Evolutionary conservation across 2,888 invertebrate species (phyloP), one percentile per base, ranked within the genome.

Genomic region (Drosophila emarginata): DNA sequence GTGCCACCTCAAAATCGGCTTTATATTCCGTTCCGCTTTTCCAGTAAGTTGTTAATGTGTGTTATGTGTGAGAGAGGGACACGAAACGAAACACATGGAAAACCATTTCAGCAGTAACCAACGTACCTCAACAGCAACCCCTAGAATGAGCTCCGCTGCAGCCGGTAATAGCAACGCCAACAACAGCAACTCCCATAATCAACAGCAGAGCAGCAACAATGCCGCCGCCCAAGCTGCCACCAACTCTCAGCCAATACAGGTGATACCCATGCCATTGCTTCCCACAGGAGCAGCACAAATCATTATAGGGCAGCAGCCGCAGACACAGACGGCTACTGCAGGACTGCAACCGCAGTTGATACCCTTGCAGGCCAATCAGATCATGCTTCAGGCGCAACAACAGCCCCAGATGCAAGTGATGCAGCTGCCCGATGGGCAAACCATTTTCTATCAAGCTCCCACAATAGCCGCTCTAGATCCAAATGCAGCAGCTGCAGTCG

Each of bases 361-460:
- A 66, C 92, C 91, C 2, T 68, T 92, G 39, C 91, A 91, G 67
- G 84, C 89, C 6, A 89, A 89, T 39, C 91, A 91, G 67, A 89
- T 92, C 26, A 92, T 92, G 91, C 73, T 92, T 23, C 92, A 92
- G 72, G 87, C 90, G 0, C 90, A 89, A 56, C 91, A 90, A 53
- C 73, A 91, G 50, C 88, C 91, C 1, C 84, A 84, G 15, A 94
- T 96, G 40, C 98, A 98, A 91, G 93, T 98, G 50, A 95, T 98
- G 37, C 98, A 98, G 91, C 96, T 97, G 0, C 94, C 97, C 0
- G 98, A 98, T 91, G 98, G 98, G 0, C 98, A 98, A 92, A 97
- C 98, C 0, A 96, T 96, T 81, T 97, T 97, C 91, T 91, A 91
- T 71, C 98, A 98, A 90, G 96, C 88, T 14, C 80, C 89, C n/a